Evolutionary conservation across 35 echinoderm and acorn worm genomes (phyloP).

Genomic region (Heliocidaris tuberculata): DNA sequence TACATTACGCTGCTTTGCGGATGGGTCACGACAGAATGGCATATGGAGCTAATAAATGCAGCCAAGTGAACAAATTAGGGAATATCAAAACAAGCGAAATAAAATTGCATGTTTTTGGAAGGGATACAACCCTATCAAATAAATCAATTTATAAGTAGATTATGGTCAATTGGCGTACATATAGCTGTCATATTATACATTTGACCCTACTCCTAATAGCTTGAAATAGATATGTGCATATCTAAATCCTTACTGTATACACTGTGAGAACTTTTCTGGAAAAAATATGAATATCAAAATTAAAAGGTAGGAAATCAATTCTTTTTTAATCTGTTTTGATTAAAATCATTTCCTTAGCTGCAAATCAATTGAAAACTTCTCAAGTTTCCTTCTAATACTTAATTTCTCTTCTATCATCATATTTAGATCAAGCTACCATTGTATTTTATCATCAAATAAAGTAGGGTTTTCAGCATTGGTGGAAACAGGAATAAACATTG

Average conservation of each 20-base stretch:
- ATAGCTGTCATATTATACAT: background rate
- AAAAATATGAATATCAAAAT: background rate
- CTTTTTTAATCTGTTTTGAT: background rate
- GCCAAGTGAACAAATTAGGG: background rate
- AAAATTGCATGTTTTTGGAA: background rate
- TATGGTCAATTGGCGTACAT: background rate
- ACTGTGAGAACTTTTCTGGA: background rate
- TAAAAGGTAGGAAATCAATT: background rate
- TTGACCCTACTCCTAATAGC: background rate
- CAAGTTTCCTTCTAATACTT: background rate
- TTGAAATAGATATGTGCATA: background rate
- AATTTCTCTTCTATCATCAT: background rate
- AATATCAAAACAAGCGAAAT: background rate
- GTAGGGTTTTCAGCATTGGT: background rate
- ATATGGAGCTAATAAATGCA: background rate
- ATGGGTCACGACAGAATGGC: background rate
- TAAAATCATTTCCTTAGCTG: background rate
- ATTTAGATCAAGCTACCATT: background rate
- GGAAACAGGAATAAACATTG: background rate
- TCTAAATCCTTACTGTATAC: background rate
- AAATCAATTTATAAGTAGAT: conserved; percentile 19
- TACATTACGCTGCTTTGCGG: background rate
- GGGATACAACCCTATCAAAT: background rate
- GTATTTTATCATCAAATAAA: background rate
- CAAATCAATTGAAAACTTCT: background rate